Evolutionary conservation across 2,113 vertebrate genomes (phyloP).

Genomic region (Synodontis membranacea): DNA sequence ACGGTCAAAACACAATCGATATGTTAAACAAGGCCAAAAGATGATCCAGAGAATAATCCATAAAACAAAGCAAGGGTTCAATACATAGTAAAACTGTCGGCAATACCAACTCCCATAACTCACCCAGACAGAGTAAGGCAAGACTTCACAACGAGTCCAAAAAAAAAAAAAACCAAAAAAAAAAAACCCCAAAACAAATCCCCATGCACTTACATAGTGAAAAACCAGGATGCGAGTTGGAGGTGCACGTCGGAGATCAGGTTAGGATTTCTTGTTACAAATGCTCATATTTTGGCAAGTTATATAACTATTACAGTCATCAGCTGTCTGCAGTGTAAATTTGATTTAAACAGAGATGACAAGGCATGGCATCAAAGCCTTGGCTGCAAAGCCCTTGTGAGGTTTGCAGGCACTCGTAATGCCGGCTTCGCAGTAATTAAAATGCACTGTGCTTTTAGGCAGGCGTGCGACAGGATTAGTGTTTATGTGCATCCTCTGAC

Average conservation of each 20-base stretch:
- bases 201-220: neutral
- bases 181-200: no score
- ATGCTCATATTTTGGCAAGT: neutral
- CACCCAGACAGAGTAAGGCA: neutral
- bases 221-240: neutral
- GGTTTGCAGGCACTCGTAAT: constrained; percentile 8
- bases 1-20: neutral
- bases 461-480: constrained; percentile 27
- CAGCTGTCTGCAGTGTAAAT: neutral
- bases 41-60: neutral
- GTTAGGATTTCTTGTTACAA: neutral
- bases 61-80: neutral
- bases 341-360: constrained; percentile 19
- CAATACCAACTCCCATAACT: neutral
- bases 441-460: constrained; percentile 34
- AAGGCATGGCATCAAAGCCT: constrained; percentile 20
- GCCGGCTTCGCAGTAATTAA: constrained; percentile 27
- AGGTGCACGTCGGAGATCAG: neutral
- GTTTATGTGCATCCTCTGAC: constrained; percentile 18
- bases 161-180: no score
- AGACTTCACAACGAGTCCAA: neutral
- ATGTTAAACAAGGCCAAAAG: neutral
- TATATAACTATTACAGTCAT: neutral
- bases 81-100: neutral
- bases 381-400: neutral